These are phyloP conservation scores for Sitta carolinensis DNA, from an alignment of 2,797 vertebrate genomes.

Conservation along the genomic window DNA sequence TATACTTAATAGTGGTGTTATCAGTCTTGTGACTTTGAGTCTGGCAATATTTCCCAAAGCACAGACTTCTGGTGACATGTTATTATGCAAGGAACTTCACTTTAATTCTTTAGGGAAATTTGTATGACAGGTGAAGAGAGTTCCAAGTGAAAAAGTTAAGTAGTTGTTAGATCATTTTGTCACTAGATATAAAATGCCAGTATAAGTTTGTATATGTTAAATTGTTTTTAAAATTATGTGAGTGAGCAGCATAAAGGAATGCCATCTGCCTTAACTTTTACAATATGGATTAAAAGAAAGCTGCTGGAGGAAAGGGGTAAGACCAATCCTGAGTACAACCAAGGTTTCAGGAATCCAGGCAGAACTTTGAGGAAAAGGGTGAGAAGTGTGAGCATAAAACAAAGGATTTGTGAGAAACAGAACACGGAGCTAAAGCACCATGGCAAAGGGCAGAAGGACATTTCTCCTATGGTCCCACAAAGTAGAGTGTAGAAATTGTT, in stretches of 20 bases:
- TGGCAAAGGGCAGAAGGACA: background rate
- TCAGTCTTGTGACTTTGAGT: background rate
- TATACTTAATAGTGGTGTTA: background rate
- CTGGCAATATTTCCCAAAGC: background rate
- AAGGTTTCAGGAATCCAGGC: background rate
- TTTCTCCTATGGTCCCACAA: background rate
- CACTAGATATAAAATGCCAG: background rate
- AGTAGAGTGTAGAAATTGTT: background rate
- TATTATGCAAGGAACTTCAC: background rate
- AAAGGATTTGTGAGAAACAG: background rate
- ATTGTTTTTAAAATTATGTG: background rate
- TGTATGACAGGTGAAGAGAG: background rate
- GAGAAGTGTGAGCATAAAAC: accelerated
- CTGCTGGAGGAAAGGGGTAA: background rate
- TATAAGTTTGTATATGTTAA: background rate
- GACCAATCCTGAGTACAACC: background rate
- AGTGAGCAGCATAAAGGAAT: background rate
- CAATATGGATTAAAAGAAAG: background rate
- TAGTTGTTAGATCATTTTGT: background rate
- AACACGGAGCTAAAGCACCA: background rate
- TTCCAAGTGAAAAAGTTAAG: background rate
- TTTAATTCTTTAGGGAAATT: background rate
- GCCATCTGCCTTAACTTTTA: background rate
- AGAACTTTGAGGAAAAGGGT: background rate
- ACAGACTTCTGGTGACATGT: background rate